Evolutionary conservation across 2,888 invertebrate genomes (phyloP).

Genomic region (Drosophila histrio): DNA sequence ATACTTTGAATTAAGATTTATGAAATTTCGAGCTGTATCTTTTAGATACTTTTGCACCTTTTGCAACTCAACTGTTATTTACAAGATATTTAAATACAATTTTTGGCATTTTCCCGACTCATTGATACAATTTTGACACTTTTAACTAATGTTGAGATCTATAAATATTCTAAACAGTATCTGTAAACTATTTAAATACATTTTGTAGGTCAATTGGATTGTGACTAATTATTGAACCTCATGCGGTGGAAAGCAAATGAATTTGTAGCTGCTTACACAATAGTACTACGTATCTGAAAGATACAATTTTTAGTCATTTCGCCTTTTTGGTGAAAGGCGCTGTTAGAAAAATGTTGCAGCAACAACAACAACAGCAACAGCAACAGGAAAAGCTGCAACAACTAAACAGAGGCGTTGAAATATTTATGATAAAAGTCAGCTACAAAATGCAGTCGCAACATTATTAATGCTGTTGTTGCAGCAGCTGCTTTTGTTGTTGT

Average conservation of each 20-base stretch:
- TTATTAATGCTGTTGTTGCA: conserved; percentile 32
- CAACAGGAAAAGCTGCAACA: conserved; percentile 28
- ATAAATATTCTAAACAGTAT: background rate
- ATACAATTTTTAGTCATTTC: conserved; percentile 36
- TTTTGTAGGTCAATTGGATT: conserved; percentile 3
- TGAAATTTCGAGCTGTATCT: background rate
- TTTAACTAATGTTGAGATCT: background rate
- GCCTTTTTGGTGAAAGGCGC: conserved; percentile 54
- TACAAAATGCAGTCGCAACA: conserved; percentile 56
- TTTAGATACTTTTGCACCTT: background rate
- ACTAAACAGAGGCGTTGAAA: conserved; percentile 68
- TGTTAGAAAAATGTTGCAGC: conserved; percentile 30
- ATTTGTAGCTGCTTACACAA: conserved; percentile 49
- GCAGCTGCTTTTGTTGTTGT: conserved; percentile 4
- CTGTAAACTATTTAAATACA: background rate
- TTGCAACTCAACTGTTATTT: background rate
- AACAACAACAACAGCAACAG: conserved; percentile 20
- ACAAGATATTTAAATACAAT: background rate
- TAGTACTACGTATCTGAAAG: conserved; percentile 44
- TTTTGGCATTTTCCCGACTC: background rate
- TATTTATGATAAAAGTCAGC: conserved; percentile 63
- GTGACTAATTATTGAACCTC: conserved; percentile 63
- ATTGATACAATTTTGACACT: too few relatives aligned
- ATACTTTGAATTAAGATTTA: background rate
- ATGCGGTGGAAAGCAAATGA: conserved; percentile 40